These are phyloP conservation scores for Terebella lapidaria DNA, from an alignment of 2,888 invertebrate genomes.

Conservation along the genomic window DNA sequence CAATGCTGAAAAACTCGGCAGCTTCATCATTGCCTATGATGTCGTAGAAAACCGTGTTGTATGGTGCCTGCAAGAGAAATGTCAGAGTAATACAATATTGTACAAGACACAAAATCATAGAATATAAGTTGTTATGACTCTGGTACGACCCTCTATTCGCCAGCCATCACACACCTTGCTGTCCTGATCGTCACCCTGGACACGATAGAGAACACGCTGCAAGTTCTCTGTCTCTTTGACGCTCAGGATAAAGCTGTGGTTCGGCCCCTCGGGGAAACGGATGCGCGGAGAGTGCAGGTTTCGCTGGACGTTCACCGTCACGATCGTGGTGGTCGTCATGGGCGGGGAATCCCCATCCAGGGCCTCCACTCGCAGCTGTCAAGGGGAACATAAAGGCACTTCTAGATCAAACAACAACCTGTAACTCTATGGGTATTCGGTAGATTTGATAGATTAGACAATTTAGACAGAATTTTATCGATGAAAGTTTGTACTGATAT, in stretches of 20 bases:
- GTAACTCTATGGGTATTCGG: no score
- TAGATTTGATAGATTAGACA: no score
- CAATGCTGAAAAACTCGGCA: constrained; percentile 31
- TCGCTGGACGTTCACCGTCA: constrained; percentile 33
- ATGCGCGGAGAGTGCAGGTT: constrained; percentile 35
- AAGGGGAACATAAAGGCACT: not conserved
- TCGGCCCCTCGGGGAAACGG: constrained; percentile 22
- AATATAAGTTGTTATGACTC: no score
- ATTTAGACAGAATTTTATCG: no score
- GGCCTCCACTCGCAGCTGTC: constrained; percentile 37
- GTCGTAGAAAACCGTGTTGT: constrained; percentile 32
- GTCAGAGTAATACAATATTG: no score
- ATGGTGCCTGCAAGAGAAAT: constrained; percentile 22
- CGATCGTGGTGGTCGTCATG: constrained; percentile 21
- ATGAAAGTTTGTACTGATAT: no score
- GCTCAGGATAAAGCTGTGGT: constrained; percentile 24
- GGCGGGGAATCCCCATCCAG: constrained; percentile 35
- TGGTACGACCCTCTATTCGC: not conserved
- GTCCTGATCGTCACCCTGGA: constrained; percentile 35
- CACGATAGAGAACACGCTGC: constrained; percentile 27
- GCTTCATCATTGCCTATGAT: constrained; percentile 22
- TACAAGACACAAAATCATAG: not conserved
- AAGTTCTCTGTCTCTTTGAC: constrained; percentile 35
- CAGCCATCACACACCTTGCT: constrained; percentile 21
- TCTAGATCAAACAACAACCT: no score